A percentile compares a stretch with the other conserved stretches of the same genome.
Conservation (phyloP, 1,140 invertebrate species). For the Hirudo medicinalis region DNA sequence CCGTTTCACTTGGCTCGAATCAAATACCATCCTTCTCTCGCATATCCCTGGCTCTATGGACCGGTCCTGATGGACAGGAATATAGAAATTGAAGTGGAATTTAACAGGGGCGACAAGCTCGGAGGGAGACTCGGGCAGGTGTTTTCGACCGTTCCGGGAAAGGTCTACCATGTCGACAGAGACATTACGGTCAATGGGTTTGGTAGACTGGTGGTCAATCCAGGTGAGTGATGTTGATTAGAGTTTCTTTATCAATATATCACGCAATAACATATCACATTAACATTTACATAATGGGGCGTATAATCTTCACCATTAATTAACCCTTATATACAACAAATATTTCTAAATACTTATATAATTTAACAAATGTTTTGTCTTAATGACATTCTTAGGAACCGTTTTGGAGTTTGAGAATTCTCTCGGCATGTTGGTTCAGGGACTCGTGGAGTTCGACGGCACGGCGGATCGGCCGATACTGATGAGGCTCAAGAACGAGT, state of each 20-base stretch:
- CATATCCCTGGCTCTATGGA: slow-evolving; percentile 29
- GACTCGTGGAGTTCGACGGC: slow-evolving; percentile 48
- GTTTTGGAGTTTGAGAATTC: slow-evolving; percentile 66
- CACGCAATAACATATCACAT: too few relatives aligned
- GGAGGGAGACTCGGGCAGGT: slow-evolving; percentile 15
- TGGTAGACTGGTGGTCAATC: slow-evolving; percentile 32
- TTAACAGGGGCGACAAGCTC: slow-evolving; percentile 8
- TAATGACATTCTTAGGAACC: slow-evolving; percentile 49
- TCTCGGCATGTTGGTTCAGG: slow-evolving; percentile 90
- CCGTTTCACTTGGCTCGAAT: slow-evolving; percentile 36
- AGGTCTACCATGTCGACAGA: slow-evolving; percentile 33
- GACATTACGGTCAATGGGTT: slow-evolving; percentile 34
- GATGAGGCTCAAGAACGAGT: slow-evolving; percentile 32
- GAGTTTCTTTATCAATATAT: too few relatives aligned
- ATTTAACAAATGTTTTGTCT: not conserved
- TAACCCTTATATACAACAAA: too few relatives aligned
- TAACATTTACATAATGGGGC: too few relatives aligned
- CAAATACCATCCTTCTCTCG: slow-evolving; percentile 35
- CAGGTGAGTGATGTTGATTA: slow-evolving; percentile 29
- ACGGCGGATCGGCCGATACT: slow-evolving; percentile 55
- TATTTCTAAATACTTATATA: too few relatives aligned
- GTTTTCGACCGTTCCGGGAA: slow-evolving; percentile 25
- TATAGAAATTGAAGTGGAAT: slow-evolving; percentile 12
- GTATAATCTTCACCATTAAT: too few relatives aligned
- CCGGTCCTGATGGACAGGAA: slow-evolving; percentile 25